phyloP scores from a whole-genome alignment of 2,797 vertebrate genomes.

The Eulemur rubriventer region DNA sequence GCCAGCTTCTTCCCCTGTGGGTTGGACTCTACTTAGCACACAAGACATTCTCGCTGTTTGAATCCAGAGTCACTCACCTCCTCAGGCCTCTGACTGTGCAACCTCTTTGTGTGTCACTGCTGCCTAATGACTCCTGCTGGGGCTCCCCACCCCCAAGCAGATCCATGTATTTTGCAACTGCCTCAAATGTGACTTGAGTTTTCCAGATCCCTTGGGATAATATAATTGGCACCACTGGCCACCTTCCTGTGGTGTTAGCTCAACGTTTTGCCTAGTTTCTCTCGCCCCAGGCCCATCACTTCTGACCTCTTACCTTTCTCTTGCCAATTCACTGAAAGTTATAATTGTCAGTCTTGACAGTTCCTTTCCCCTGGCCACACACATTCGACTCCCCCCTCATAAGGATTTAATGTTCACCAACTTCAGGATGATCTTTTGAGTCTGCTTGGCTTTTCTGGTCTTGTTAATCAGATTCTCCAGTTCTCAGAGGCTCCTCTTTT shows the following conservation, averaged over 20 bases:
- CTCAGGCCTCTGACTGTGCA: neutral
- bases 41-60: neutral
- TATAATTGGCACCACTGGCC: neutral
- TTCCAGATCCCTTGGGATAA: neutral
- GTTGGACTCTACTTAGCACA: neutral
- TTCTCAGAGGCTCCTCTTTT: neutral
- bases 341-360: neutral
- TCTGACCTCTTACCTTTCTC: neutral
- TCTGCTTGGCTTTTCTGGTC: neutral
- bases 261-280: neutral
- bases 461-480: neutral
- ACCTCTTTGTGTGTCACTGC: neutral
- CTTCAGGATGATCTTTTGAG: slow-evolving; percentile 4
- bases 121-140: neutral
- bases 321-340: neutral
- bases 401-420: neutral
- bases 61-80: neutral
- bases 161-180: neutral
- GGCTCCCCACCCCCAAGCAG: neutral
- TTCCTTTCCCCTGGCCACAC: neutral
- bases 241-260: neutral
- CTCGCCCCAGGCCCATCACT: neutral
- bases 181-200: neutral
- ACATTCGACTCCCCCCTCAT: neutral
- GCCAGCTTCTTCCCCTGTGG: neutral